Base-by-base conservation (phyloP, 2,113 vertebrate genomes). In the Falcunculus frontatus region DNA sequence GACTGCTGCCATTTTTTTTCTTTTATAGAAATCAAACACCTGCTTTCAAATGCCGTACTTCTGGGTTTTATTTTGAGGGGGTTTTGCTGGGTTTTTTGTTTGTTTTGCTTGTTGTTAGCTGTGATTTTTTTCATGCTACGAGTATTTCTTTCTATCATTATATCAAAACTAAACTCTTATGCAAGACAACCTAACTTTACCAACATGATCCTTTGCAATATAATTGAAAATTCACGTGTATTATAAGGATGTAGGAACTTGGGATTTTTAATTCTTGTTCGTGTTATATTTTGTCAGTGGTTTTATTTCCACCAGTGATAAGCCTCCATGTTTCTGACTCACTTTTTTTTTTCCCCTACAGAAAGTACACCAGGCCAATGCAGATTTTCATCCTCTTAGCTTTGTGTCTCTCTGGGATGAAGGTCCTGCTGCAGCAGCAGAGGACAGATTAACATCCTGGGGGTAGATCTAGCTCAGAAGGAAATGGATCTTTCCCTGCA, bases 341-440 rank as follows among this genome's bases (percentile, higher is more conserved):
- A 16, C 13, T 15, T 27, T 30, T 16, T 17, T n/a, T 37, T 2
- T 2, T 1, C 3, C 9, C 3, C 7, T 3, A 4, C 5, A 3
- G 27, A 65, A 65, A 35, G 47, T 6, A 57, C 2, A n/a, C 4
- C 7, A 39, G 8, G 19, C n/a, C 50, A 49, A 7, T 4, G 3
- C 32, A 44, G 16, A 56, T 49, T 79, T 65, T 65, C 27, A 83
- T 7, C 11, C 15, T 29, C 2, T 57, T 87, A 69, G 2, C 33
- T 76, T 62, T 47, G 29, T 9, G 1, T 25, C 13, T 49, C 21
- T 29, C 59, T 85, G 25, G 8, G 12, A 30, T 9, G 13, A 30
- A 65, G 41, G 21, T 4, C 22, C 6, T 87, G 35, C 56, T 89
- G 53, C 52, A 82, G 42, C 52, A 82, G 42, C 60, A 87, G 13